Evolutionary conservation across 2,797 vertebrate species (phyloP).

Genomic region (Muraenolepis orangiensis): DNA sequence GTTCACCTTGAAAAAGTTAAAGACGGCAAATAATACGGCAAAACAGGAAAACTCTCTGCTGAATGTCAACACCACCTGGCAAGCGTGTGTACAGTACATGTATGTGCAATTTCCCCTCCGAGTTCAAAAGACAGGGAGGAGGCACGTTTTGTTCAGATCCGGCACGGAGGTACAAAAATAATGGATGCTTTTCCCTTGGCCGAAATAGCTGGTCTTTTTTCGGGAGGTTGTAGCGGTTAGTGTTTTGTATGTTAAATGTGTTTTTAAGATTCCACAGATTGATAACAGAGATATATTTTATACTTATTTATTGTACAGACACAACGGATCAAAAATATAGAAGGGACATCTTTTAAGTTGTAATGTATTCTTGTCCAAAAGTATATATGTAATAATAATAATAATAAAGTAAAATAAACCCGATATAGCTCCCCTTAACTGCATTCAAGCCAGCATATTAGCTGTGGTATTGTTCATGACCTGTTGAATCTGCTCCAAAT

Average conservation of each 20-base stretch:
- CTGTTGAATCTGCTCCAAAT: slow-evolving; percentile 30
- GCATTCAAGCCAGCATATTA: slow-evolving; percentile 47
- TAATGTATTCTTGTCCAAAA: slow-evolving; percentile 68
- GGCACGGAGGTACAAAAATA: slow-evolving; percentile 40
- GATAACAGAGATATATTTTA: slow-evolving; percentile 91
- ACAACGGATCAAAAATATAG: slow-evolving; percentile 68
- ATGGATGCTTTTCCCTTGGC: slow-evolving; percentile 65
- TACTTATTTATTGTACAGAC: slow-evolving; percentile 97
- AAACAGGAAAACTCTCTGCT: neutral
- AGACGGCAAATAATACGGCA: neutral
- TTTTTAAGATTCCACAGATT: slow-evolving; percentile 80
- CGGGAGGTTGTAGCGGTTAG: slow-evolving; percentile 77
- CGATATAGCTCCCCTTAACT: slow-evolving; percentile 40
- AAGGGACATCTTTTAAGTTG: slow-evolving; percentile 73
- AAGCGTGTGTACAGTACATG: slow-evolving; percentile 7
- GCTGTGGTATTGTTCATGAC: slow-evolving; percentile 39
- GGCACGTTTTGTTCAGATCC: slow-evolving; percentile 36
- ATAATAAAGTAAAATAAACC: neutral
- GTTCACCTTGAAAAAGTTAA: slow-evolving; percentile 26
- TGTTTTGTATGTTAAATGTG: slow-evolving; percentile 83
- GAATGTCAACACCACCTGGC: neutral
- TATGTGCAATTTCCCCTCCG: slow-evolving; percentile 32
- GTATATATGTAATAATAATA: slow-evolving; percentile 61
- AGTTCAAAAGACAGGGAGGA: slow-evolving; percentile 21
- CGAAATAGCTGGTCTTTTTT: slow-evolving; percentile 96